Percentiles rank a stretch among this genome's conserved stretches.
phyloP scores from a whole-genome alignment of 2,888 invertebrate genomes.

The Agrochola macilenta region DNA sequence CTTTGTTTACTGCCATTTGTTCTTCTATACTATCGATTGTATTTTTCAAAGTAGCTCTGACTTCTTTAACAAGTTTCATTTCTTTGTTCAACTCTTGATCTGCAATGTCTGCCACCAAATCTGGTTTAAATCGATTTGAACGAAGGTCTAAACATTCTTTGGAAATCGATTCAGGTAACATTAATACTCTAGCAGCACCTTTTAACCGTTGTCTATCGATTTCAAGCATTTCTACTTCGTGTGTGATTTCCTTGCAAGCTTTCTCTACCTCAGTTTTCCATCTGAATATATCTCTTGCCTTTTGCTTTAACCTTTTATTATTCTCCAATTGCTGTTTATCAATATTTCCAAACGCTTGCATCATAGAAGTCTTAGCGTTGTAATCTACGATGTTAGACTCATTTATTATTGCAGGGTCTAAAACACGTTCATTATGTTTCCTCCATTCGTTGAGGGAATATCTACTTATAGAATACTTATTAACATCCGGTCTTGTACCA shows the following conservation, averaged over 20 bases:
- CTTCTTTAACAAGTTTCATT: conserved; percentile 93
- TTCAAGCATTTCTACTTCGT: conserved; percentile 93
- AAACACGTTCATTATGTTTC: conserved; percentile 89
- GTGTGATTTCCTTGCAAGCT: conserved; percentile 92
- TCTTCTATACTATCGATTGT: conserved; percentile 92
- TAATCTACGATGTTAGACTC: conserved; percentile 91
- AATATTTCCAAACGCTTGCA: conserved; percentile 91
- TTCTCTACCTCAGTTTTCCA: conserved; percentile 94
- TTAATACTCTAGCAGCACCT: conserved; percentile 92
- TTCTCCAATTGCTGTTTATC: conserved; percentile 93
- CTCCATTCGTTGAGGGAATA: conserved; percentile 94
- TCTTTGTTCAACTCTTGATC: conserved; percentile 95
- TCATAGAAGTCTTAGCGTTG: conserved; percentile 92
- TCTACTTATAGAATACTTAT: conserved; percentile 94
- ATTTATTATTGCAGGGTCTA: conserved; percentile 88
- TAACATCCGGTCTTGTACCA: conserved; percentile 93
- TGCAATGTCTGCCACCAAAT: conserved; percentile 94
- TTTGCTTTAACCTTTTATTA: conserved; percentile 91
- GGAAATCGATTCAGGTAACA: conserved; percentile 94
- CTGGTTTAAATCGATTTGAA: conserved; percentile 92
- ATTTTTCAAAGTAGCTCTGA: conserved; percentile 91
- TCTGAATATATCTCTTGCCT: conserved; percentile 92
- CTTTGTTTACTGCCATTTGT: conserved; percentile 94
- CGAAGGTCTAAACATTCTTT: conserved; percentile 94
- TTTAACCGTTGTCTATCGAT: conserved; percentile 92